A percentile compares a stretch with the other conserved stretches of the same genome.
Conservation (phyloP, 2,113 vertebrate genomes). For the Campylomormyrus numenius region DNA sequence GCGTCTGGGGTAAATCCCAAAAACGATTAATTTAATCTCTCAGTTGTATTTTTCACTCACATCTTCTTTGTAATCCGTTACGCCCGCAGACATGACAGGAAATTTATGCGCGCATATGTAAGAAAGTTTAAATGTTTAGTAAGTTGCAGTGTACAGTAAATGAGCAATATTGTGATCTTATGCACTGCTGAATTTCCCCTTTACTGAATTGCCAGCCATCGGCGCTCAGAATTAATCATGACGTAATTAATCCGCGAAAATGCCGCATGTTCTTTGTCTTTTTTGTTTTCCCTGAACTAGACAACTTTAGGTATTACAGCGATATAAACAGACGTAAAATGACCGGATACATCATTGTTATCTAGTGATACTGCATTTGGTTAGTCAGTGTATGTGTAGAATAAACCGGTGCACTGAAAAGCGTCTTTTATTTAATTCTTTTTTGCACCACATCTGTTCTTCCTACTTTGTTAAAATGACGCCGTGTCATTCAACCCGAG, state of each 20-base stretch:
- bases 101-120: background rate
- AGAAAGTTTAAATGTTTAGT: background rate
- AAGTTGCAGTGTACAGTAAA: background rate
- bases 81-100: background rate
- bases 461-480: background rate
- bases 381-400: background rate
- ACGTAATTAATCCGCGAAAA: conserved; percentile 16
- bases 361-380: background rate
- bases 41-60: background rate
- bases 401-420: background rate
- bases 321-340: background rate
- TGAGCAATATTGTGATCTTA: background rate
- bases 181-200: background rate
- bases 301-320: background rate
- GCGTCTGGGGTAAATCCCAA: background rate
- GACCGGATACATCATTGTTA: background rate
- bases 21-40: background rate
- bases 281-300: background rate
- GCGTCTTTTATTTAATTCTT: background rate
- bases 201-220: background rate
- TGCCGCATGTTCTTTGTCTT: background rate
- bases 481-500: conserved; percentile 25
- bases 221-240: background rate
- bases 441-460: conserved; percentile 23
- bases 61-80: background rate